Base-by-base conservation (phyloP, 2,797 vertebrate genomes). In the Merluccius polli region DNA sequence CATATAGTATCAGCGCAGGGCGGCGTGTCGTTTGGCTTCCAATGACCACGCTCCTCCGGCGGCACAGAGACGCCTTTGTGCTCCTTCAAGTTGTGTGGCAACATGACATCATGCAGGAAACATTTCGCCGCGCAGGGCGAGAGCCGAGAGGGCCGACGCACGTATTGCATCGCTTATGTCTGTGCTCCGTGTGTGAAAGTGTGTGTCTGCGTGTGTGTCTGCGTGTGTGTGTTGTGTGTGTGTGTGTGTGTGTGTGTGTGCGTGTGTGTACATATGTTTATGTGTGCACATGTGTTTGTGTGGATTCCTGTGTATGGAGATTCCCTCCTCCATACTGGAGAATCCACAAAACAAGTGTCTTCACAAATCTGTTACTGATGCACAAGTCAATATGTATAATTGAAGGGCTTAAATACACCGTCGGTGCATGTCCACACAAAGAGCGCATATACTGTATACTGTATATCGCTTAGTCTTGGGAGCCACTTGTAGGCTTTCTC, bases 1-100 rank as follows among this genome's bases (percentile, higher is more conserved):
- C 27, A 15, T 68, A 33, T 71, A 38, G 70, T 13, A 29, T 38
- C 27, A 27, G 16, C 6, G 52, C 52, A 24, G 32, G 36, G 32
- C 11, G 67, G 59, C 36, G 24, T 24, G 65, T 30, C 9, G 27
- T 18, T 31, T 75, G 24, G 35, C 33, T 44, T 36, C 2, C 65
- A 30, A 33, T 74, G 31, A 21, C 31, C 16, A 18, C 59, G 10
- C n/a, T 74, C 31, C 18, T 16, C 65, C 65, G 24, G 4, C 35
- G 12, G 35, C 18, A 75, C 63, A 75, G 35, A 41, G 32, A 36
- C 33, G 21, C 73, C 52, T 65, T 74, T 74, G 52, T 74, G 24
- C 9, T 63, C 29, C 73, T 10, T 29, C 52, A 36, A 65, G 52
- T 35, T 35, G 73, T 74, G 59, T 63, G 72, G 72, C 72, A 30